Percentiles rank a stretch among this genome's conserved stretches.
These are phyloP conservation scores for Drosophila orosa DNA, from an alignment of 1,140 invertebrate genomes.

Conservation along the genomic window DNA sequence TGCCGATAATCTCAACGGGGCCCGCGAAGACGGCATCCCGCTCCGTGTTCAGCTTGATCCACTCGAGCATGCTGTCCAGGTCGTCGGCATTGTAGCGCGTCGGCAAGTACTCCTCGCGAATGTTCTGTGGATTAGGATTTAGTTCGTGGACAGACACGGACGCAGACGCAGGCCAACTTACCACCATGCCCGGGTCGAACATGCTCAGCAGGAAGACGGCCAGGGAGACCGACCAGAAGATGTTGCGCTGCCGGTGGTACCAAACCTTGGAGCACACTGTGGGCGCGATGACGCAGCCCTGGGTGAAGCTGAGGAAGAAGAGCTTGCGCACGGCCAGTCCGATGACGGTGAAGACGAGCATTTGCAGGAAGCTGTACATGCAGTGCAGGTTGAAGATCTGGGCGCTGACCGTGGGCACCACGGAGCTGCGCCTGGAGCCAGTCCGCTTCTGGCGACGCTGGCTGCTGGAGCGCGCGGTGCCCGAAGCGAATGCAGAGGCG, in stretches of 20 bases:
- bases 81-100: slow-evolving; percentile 56
- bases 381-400: slow-evolving; percentile 71
- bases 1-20: slow-evolving; percentile 80
- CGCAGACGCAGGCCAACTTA: slow-evolving; percentile 2
- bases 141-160: not conserved
- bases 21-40: slow-evolving; percentile 81
- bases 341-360: slow-evolving; percentile 71
- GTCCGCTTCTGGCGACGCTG: slow-evolving; percentile 18
- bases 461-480: not conserved
- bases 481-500: not conserved
- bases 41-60: slow-evolving; percentile 83
- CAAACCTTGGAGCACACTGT: slow-evolving; percentile 80
- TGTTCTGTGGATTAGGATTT: slow-evolving; percentile 53
- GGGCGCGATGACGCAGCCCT: slow-evolving; percentile 80
- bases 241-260: slow-evolving; percentile 75
- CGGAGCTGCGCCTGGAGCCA: slow-evolving; percentile 38
- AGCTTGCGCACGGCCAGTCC: slow-evolving; percentile 76
- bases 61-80: slow-evolving; percentile 77
- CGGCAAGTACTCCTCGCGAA: slow-evolving; percentile 77
- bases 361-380: slow-evolving; percentile 78
- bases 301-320: slow-evolving; percentile 81
- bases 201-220: slow-evolving; percentile 79
- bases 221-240: slow-evolving; percentile 82
- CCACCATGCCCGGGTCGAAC: slow-evolving; percentile 78
- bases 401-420: slow-evolving; percentile 51